Evolutionary conservation across 2,888 invertebrate genomes (phyloP), one percentile per base, ranked within the genome.

Genomic region (Clistopyga incitator): DNA sequence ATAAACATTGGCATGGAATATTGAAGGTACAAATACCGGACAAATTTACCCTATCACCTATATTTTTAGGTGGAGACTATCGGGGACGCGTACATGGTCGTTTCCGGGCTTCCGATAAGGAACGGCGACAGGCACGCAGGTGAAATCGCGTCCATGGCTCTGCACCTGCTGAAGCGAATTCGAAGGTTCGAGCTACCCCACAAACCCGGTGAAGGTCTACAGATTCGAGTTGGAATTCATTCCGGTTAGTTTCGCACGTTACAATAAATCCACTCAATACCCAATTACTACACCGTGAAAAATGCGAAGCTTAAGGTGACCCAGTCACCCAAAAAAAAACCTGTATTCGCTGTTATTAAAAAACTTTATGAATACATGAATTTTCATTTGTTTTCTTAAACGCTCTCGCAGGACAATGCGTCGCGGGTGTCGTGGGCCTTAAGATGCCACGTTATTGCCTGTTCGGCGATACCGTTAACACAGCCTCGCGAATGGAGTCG

Each of bases 401-500:
- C 13, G 11, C 4, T 15, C 6, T 13, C 45, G 3, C 6, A 83
- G 83, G 83, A 47, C 83, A 84, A 74, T 84, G 80, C 56, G 97
- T 97, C 0, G 97, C 97, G 0, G 97, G 97, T 1, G 97, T 97
- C 70, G 97, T 97, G 0, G 97, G 97, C 34, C 96, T 96, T 34
- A 97, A 97, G 93, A 97, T 97, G 97, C 97, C 97, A 0, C 94
- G 97, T 23, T 97, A 97, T 91, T 97, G 97, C 89, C 94, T 97
- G 0, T 97, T 97, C 91, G 97, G 97, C 0, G 97, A 97, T 89
- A 97, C 97, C 0, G 97, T 97, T 18, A 97, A 97, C 90, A 97
- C 97, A 0, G 97, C 97, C 0, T 97, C 97, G 50, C 94, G 97
- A 70, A 97, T 97, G 97, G 97, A 97, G 92, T 97, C 97, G 42